Evolutionary conservation across 2,113 vertebrate genomes (phyloP), one percentile per base, ranked within the genome.

Genomic region (Hepsetus odoe): DNA sequence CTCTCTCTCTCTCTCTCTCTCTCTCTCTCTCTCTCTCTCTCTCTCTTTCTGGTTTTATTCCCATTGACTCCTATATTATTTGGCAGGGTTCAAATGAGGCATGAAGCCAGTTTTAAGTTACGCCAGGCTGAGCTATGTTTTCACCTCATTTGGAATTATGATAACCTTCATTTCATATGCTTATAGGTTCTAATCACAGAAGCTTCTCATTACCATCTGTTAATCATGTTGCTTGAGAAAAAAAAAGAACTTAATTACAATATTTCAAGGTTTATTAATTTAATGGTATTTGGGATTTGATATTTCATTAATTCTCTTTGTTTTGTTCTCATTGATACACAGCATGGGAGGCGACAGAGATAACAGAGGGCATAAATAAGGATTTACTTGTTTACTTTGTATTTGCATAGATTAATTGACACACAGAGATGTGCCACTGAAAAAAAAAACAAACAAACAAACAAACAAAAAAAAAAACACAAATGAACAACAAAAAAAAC

Each of bases 121-220:
- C 40, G 58, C 67, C 76, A 79, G 67, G 64, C 67, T 72, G 68
- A 79, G 68, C 49, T 64, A 42, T 72, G 71, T 72, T 72, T 66
- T 62, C 65, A 42, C 67, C 66, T 72, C 76, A 79, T 79, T 79
- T 79, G 68, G 71, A 79, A 72, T 79, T 49, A 79, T 72, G 76
- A 79, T 79, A 79, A 64, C 76, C 49, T 76, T 76, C 76, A 79
- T 79, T 79, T 72, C 40, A 7, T 79, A 64, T 72, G 44, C 72
- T 76, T 38, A 58, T 65, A 59, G 49, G 28, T 83, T 74, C 59
- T 76, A 76, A 70, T 75, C 65, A 79, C 46, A 44, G 38, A 71
- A 62, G 44, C 51, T 65, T 55, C 71, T 74, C 73, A 79, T 58
- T 64, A 74, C 58, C 72, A 59, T 64, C 72, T 83, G 72, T 33